phyloP scores from a whole-genome alignment of 2,888 invertebrate genomes.

The Polyommatus iphigenia region DNA sequence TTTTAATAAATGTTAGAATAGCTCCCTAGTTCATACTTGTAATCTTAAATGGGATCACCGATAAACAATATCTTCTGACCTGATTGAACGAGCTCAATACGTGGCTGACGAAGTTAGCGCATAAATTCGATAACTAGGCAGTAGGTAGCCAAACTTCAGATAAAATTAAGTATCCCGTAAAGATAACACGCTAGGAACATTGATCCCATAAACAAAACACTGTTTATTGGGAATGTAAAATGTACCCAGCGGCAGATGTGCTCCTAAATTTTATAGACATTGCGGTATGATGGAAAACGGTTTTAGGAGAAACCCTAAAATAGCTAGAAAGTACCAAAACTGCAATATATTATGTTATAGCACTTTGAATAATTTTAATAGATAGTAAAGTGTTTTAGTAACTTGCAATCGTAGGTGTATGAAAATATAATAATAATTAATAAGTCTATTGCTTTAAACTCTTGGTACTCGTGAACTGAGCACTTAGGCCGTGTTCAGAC shows the following conservation, averaged over 20 bases:
- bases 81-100: conserved; percentile 18
- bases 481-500: no score
- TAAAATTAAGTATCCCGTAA: conserved; percentile 28
- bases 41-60: conserved; percentile 2
- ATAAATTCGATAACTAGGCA: conserved; percentile 21
- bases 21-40: not conserved
- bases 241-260: conserved; percentile 16
- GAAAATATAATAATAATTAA: not conserved
- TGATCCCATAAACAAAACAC: conserved; percentile 10
- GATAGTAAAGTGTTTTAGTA: not conserved
- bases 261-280: not conserved
- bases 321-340: not conserved
- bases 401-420: not conserved
- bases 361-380: not conserved
- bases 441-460: not conserved
- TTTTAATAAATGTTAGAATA: not conserved
- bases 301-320: not conserved
- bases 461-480: not conserved
- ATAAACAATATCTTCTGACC: conserved; percentile 24
- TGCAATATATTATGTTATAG: not conserved
- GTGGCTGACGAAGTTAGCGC: conserved; percentile 8
- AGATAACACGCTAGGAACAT: conserved; percentile 19
- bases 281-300: not conserved
- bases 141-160: conserved; percentile 7
- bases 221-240: conserved; percentile 27